A percentile compares a stretch with the other conserved stretches of the same genome.
These are phyloP conservation scores for Scaptomyza graminum DNA, from an alignment of 1,140 invertebrate species.

Conservation along the genomic window DNA sequence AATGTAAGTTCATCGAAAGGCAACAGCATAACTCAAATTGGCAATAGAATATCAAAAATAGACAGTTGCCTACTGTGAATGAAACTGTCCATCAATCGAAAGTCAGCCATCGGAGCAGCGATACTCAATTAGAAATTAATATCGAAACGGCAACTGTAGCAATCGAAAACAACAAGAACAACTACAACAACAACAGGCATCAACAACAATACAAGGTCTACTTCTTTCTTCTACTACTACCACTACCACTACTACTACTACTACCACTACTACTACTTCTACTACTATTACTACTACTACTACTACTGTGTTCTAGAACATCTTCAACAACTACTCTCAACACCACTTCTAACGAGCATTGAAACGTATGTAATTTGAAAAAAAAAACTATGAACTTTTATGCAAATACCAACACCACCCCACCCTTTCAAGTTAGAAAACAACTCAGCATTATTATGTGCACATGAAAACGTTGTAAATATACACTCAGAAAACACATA, in stretches of 20 bases:
- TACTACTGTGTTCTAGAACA: slow-evolving; percentile 24
- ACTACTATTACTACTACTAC: slow-evolving; percentile 27
- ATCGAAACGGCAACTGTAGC: slow-evolving; percentile 8
- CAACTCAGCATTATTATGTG: not conserved
- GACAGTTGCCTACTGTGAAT: too few species aligned
- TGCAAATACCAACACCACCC: slow-evolving; percentile 9
- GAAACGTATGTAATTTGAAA: slow-evolving; percentile 61
- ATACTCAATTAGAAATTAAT: slow-evolving; percentile 6
- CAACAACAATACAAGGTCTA: slow-evolving; percentile 37
- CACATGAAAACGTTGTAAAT: slow-evolving; percentile 6
- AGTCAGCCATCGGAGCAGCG: too few species aligned
- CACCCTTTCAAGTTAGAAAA: slow-evolving; percentile 24
- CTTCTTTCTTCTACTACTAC: slow-evolving; percentile 34
- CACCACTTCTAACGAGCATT: slow-evolving; percentile 56
- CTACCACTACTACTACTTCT: slow-evolving; percentile 21
- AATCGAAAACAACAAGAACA: slow-evolving; percentile 30
- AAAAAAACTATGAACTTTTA: slow-evolving; percentile 32
- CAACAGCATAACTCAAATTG: too few species aligned
- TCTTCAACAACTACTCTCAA: slow-evolving; percentile 43
- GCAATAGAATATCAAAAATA: too few species aligned
- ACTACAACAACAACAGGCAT: slow-evolving; percentile 32
- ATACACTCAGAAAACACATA: not conserved
- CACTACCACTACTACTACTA: slow-evolving; percentile 28
- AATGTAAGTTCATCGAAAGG: too few species aligned
- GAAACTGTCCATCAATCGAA: too few species aligned